Evolutionary conservation across 2,888 invertebrate genomes (phyloP), one percentile per base, ranked within the genome.

Genomic region (Xanthorhoe designata): DNA sequence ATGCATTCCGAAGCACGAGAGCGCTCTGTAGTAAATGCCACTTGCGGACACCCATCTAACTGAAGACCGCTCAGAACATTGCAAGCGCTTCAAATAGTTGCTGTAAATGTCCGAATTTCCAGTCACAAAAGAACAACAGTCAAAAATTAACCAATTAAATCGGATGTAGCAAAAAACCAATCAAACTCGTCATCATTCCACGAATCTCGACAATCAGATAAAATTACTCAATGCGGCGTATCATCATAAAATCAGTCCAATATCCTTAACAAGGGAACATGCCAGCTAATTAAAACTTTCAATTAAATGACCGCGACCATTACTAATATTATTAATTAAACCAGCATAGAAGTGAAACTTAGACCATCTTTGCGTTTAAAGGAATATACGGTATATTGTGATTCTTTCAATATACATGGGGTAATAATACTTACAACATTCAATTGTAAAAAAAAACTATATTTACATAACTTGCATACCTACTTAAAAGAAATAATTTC

Each of bases 261-360:
- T 85, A 83, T 83, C 83, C 83, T 84, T 87, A 88, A 88, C 85
- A 86, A 86, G 86, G 79, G 82, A 84, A 81, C 81, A 80, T 80
- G 85, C 82, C 82, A 81, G 78, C 87, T 88, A 88, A 88, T 88
- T 87, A 88, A 88, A 88, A 86, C 84, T 86, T 85, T 79, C 80
- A 81, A 83, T 78, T 79, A 82, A 85, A 86, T 82, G 83, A 83
- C 86, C 83, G 82, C 75, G 72, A 76, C 76, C 75, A 78, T 13
- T 42, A 53, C 52, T 76, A 73, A 71, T 57, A 49, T n/a, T 38
- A 38, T 19, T 5, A 47, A 62, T 1, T 13, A 18, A 13, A 17
- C 4, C 8, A 0, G n/a, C 15, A 61, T 18, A 58, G 66, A 61
- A 42, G n/a, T 15, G 61, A 61, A 54, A 57, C 66, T 65, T 13